Conservation (phyloP, 2,888 invertebrate species). For the Mimachlamys varia region DNA sequence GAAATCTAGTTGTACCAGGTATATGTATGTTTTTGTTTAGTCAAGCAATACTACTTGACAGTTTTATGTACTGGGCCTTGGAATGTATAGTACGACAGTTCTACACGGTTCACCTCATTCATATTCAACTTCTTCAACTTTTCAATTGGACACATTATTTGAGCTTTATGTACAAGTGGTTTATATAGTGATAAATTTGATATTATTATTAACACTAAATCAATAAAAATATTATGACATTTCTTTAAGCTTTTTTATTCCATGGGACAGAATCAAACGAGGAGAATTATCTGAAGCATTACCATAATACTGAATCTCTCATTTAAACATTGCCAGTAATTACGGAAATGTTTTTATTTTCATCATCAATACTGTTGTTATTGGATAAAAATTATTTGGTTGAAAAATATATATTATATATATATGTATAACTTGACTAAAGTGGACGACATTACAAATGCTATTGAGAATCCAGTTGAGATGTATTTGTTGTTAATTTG, state of each 20-base stretch:
- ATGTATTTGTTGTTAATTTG: slow-evolving; percentile 28
- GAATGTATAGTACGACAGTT: background rate
- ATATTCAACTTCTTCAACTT: background rate
- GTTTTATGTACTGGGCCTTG: background rate
- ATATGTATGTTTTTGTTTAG: background rate
- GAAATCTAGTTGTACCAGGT: slow-evolving; percentile 18
- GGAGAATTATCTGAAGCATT: background rate
- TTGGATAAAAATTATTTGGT: background rate
- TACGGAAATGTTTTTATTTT: slow-evolving; percentile 26
- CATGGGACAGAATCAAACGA: slow-evolving; percentile 22
- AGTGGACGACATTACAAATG: slow-evolving; percentile 2
- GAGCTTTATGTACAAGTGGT: slow-evolving; percentile 19
- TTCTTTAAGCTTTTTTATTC: slow-evolving; percentile 20
- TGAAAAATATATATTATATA: background rate
- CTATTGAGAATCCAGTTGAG: slow-evolving; percentile 36
- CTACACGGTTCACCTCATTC: background rate
- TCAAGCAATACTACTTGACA: background rate
- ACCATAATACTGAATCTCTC: background rate
- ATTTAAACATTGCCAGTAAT: background rate
- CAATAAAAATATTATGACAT: background rate
- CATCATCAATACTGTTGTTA: slow-evolving; percentile 31
- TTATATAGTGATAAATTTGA: background rate
- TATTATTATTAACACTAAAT: background rate
- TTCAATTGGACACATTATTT: slow-evolving; percentile 28
- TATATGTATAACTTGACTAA: slow-evolving; percentile 18